These are phyloP conservation scores for Sycophaga agraensis DNA, from an alignment of 1,140 invertebrate genomes.

Conservation along the genomic window DNA sequence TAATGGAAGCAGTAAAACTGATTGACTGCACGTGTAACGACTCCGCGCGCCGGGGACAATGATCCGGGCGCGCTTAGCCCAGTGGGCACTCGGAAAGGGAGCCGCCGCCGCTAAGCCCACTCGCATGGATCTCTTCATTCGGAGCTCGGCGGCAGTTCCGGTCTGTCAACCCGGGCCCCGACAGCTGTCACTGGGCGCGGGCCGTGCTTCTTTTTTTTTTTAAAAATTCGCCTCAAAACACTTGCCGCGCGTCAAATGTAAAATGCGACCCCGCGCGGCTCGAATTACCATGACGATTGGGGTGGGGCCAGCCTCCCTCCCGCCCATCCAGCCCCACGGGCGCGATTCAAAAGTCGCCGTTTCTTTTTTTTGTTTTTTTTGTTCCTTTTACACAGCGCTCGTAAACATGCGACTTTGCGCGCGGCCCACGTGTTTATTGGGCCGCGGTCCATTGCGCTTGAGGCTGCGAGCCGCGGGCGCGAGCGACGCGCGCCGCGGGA, in stretches of 20 bases:
- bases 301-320: constrained; percentile 18
- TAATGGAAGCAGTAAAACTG: no score
- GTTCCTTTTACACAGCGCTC: no score
- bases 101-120: no score
- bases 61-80: no score
- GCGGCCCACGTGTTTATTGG: constrained; percentile 1
- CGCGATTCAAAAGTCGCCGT: constrained; percentile 33
- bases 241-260: constrained; percentile 44
- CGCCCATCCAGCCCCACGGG: constrained; percentile 41
- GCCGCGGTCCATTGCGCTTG: background rate
- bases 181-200: constrained; percentile 50
- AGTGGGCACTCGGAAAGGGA: no score
- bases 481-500: no score
- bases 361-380: constrained; percentile 32
- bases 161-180: constrained; percentile 42
- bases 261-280: constrained; percentile 34
- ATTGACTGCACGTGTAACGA: no score
- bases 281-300: constrained; percentile 49
- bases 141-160: constrained; percentile 37
- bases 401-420: constrained; percentile 35
- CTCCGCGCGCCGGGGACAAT: no score
- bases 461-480: no score
- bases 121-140: no score
- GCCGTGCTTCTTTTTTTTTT: constrained; percentile 20
- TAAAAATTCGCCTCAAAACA: constrained; percentile 32